Conservation (phyloP, 2,797 vertebrate genomes). For the Semaprochilodus insignis region DNA sequence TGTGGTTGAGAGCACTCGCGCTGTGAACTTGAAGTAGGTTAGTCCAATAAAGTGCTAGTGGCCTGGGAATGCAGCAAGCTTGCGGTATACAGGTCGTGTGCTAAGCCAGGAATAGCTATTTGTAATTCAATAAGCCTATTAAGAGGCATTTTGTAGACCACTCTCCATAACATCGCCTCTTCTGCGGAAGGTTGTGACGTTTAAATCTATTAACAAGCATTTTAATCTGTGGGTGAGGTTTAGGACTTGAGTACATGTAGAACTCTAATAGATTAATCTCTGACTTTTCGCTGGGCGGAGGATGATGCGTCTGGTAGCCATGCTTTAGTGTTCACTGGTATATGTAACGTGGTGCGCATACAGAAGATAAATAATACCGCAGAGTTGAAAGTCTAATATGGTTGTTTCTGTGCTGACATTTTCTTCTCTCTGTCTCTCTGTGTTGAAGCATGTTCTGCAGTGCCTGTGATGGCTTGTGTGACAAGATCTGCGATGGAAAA, state of each 20-base stretch:
- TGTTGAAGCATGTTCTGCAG: slow-evolving; percentile 89
- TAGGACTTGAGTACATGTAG: background rate
- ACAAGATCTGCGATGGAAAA: slow-evolving; percentile 92
- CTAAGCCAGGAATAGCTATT: slow-evolving; percentile 46
- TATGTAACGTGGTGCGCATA: no score
- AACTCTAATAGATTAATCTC: background rate
- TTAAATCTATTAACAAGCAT: slow-evolving; percentile 27
- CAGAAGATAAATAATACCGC: no score
- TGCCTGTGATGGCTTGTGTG: slow-evolving; percentile 93
- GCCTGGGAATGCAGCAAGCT: background rate
- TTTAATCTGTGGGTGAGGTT: slow-evolving; percentile 21
- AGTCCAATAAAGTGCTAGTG: slow-evolving; percentile 5
- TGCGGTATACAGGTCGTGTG: background rate
- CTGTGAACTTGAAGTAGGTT: slow-evolving; percentile 1
- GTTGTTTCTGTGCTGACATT: no score
- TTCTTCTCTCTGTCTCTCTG: background rate
- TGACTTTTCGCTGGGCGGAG: background rate
- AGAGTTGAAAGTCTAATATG: no score
- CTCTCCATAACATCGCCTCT: background rate
- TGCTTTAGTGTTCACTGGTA: background rate
- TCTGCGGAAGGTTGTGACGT: background rate
- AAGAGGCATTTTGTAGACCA: slow-evolving; percentile 23
- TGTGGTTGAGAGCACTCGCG: background rate
- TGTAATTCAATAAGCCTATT: slow-evolving; percentile 47
- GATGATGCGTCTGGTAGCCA: background rate